Conservation (phyloP, 2,113 vertebrate species). For the Thamnophis sirtalis region DNA sequence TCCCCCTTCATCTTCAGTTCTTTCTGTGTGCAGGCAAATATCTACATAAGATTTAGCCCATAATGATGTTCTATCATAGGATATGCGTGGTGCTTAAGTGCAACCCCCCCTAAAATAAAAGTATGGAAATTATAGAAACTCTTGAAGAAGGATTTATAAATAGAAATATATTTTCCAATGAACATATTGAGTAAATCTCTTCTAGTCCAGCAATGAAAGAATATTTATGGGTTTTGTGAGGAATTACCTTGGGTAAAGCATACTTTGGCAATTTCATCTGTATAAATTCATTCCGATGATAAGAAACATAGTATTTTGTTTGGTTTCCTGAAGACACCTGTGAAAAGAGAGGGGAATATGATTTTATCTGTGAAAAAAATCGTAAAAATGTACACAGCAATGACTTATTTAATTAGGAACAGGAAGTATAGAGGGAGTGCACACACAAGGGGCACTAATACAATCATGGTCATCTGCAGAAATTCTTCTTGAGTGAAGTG, state of each 20-base stretch:
- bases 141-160: not conserved
- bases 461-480: not conserved
- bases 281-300: conserved; percentile 80
- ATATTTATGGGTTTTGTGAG: not conserved
- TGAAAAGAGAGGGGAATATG: not conserved
- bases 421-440: not conserved
- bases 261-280: conserved; percentile 95
- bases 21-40: not conserved
- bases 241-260: conserved; percentile 85
- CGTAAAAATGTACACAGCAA: not conserved
- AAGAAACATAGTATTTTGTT: conserved; percentile 89
- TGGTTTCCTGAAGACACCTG: conserved; percentile 85
- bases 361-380: not conserved
- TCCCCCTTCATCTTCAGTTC: not conserved
- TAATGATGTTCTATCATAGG: not conserved
- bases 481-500: not conserved
- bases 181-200: not conserved
- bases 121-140: not conserved
- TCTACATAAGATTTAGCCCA: not conserved
- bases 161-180: not conserved
- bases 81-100: not conserved
- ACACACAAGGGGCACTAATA: not conserved
- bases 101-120: not conserved
- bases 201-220: not conserved
- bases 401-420: not conserved